Conservation (phyloP, 2,888 invertebrate species). For the Pammene fasciana region DNA sequence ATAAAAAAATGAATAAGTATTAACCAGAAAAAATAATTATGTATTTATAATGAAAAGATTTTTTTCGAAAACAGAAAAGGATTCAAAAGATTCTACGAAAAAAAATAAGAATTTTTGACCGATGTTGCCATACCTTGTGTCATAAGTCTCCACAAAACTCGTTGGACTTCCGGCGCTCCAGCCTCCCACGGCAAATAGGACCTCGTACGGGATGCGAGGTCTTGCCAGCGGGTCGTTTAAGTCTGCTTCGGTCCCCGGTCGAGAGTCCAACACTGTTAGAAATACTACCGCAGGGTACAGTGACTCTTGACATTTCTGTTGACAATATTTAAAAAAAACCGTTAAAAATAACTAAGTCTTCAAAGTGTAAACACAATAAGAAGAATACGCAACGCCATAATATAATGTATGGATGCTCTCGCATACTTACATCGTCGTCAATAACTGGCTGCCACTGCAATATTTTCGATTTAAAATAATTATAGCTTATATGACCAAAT, state of each 20-base stretch:
- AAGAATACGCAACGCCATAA: background rate
- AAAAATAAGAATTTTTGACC: background rate
- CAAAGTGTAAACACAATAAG: too few relatives aligned
- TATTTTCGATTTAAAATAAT: slow-evolving; percentile 83
- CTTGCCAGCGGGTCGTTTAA: slow-evolving; percentile 84
- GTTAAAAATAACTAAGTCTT: background rate
- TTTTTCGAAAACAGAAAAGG: too few relatives aligned
- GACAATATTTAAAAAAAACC: background rate
- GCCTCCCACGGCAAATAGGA: slow-evolving; percentile 92
- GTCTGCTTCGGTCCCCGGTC: slow-evolving; percentile 77
- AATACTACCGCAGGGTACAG: slow-evolving; percentile 81
- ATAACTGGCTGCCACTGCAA: slow-evolving; percentile 81
- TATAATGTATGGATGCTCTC: background rate
- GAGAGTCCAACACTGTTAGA: slow-evolving; percentile 77
- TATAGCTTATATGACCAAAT: slow-evolving; percentile 85
- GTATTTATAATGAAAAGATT: too few relatives aligned
- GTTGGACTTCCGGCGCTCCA: slow-evolving; percentile 94
- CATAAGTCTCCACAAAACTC: slow-evolving; percentile 90
- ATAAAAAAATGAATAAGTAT: too few relatives aligned
- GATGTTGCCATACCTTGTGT: slow-evolving; percentile 82
- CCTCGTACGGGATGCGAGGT: slow-evolving; percentile 89
- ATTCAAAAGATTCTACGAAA: background rate
- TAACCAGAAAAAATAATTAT: too few relatives aligned
- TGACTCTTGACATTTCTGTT: slow-evolving; percentile 81
- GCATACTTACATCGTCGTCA: slow-evolving; percentile 73